Conservation (phyloP, 2,113 vertebrate genomes). For the Anguilla japonica region DNA sequence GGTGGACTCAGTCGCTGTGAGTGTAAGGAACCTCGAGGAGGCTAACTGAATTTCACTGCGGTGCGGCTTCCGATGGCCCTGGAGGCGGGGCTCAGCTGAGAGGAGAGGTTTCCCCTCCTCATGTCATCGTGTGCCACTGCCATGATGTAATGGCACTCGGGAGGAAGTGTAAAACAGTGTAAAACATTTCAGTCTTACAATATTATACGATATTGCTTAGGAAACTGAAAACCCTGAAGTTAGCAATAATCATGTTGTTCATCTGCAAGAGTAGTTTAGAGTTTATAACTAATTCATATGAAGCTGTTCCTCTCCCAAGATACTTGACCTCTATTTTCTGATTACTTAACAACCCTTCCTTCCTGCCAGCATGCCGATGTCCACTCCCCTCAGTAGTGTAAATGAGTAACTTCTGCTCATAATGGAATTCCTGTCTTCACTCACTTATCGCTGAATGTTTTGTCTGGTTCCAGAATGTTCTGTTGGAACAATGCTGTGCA, state of each 20-base stretch:
- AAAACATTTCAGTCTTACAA: too few species aligned
- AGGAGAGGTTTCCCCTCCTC: neutral
- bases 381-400: neutral
- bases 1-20: neutral
- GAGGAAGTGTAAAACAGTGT: too few species aligned
- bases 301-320: neutral
- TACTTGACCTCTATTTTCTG: neutral
- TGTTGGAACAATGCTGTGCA: conserved; percentile 38
- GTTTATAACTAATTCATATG: neutral
- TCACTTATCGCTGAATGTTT: conserved; percentile 38
- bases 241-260: neutral
- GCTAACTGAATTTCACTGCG: conserved; percentile 18
- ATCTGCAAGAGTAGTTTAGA: neutral
- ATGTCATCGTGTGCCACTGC: too few species aligned
- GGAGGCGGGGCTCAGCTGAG: neutral
- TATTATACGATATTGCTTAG: neutral
- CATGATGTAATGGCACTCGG: too few species aligned
- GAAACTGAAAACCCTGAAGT: neutral
- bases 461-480: conserved; percentile 33
- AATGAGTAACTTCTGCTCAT: conserved; percentile 29
- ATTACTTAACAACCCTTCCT: neutral
- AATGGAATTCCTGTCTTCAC: conserved; percentile 14
- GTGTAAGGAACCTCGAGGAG: conserved; percentile 22
- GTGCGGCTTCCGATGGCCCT: neutral
- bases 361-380: neutral